Conservation (phyloP, 1,140 invertebrate genomes). For the Acromyrmex heyeri region DNA sequence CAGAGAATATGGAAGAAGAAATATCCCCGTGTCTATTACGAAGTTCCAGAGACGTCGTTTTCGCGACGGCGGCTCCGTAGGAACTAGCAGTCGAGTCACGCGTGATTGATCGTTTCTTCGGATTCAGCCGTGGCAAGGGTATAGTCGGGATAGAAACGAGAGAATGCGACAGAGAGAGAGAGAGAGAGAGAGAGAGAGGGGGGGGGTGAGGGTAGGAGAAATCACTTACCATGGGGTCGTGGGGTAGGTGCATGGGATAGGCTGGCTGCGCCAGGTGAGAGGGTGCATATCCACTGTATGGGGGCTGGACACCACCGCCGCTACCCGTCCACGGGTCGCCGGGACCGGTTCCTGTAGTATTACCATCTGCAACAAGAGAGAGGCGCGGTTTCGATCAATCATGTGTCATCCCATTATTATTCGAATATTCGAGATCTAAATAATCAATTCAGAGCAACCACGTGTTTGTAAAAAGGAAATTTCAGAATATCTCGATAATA, state of each 20-base stretch:
- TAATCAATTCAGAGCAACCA: neutral
- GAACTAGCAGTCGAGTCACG: conserved; percentile 49
- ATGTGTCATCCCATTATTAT: conserved; percentile 22
- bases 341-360: conserved; percentile 84
- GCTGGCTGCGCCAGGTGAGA: conserved; percentile 85
- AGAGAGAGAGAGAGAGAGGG: too few species aligned
- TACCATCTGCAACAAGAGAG: conserved; percentile 84
- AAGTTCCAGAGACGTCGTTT: conserved; percentile 58
- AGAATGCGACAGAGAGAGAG: neutral
- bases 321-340: conserved; percentile 85
- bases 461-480: neutral
- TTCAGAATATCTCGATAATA: neutral
- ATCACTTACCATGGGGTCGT: conserved; percentile 88
- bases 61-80: conserved; percentile 45
- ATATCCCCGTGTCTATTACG: conserved; percentile 57
- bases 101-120: conserved; percentile 70
- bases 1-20: conserved; percentile 33
- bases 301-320: conserved; percentile 84
- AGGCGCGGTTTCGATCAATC: conserved; percentile 35
- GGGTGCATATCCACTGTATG: conserved; percentile 85
- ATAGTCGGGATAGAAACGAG: conserved; percentile 32
- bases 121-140: neutral
- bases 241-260: conserved; percentile 88
- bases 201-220: neutral
- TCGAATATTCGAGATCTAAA: conserved; percentile 12